Percentiles rank a stretch among this genome's conserved stretches.
Evolutionary conservation across 2,888 invertebrate species (phyloP).

Genomic region (Drosophila quinaria): DNA sequence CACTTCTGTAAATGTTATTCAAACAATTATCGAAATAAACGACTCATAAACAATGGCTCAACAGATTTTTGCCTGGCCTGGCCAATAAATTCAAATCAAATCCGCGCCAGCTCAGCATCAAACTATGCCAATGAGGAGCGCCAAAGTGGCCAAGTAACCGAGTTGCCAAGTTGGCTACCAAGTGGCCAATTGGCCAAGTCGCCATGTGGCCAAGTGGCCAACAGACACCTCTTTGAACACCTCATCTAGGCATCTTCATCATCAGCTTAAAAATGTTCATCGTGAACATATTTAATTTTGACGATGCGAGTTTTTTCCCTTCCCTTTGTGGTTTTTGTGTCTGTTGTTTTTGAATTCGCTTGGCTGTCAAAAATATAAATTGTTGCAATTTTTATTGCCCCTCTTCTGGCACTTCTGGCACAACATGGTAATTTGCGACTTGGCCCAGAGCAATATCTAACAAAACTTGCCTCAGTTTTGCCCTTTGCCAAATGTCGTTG

Average conservation of each 20-base stretch:
- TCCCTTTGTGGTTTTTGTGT: background rate
- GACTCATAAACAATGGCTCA: constrained; percentile 44
- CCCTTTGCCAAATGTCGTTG: constrained; percentile 36
- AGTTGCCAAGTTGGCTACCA: constrained; percentile 6
- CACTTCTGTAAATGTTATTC: constrained; percentile 66
- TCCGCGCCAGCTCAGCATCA: constrained; percentile 52
- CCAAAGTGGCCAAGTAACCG: constrained; percentile 36
- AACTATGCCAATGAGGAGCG: constrained; percentile 70
- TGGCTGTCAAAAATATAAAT: constrained; percentile 78
- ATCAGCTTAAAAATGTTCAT: constrained; percentile 30
- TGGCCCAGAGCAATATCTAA: constrained; percentile 4
- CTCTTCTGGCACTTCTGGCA: constrained; percentile 48
- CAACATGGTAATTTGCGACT: constrained; percentile 45
- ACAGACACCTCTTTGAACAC: constrained; percentile 16
- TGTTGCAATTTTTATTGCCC: constrained; percentile 69
- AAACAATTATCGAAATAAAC: constrained; percentile 67
- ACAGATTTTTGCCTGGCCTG: background rate
- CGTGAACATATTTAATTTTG: constrained; percentile 54
- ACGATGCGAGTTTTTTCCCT: constrained; percentile 23
- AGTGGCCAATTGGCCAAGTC: constrained; percentile 23
- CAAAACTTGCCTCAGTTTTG: constrained; percentile 8
- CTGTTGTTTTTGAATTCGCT: constrained; percentile 38
- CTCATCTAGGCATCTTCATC: constrained; percentile 9
- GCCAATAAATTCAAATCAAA: constrained; percentile 67
- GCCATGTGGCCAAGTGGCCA: constrained; percentile 28